A percentile compares a stretch with the other conserved stretches of the same genome.
Conservation (phyloP, 2,113 vertebrate species). For the Tachysurus vachellii region DNA sequence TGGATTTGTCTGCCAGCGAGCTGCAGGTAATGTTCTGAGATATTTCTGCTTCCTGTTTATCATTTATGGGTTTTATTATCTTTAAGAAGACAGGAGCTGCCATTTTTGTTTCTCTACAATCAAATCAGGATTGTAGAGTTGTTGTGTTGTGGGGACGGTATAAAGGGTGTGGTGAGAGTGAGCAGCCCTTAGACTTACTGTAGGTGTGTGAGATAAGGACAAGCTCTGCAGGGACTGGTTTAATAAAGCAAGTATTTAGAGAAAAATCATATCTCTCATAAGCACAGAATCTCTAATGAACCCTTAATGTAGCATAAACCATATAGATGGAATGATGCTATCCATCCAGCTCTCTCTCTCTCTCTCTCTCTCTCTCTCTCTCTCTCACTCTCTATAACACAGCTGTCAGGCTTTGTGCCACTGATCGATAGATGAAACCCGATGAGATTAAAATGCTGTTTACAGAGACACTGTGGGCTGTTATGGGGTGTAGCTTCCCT, state of each 20-base stretch:
- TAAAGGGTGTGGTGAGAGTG: background rate
- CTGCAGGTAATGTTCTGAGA: background rate
- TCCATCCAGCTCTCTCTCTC: background rate
- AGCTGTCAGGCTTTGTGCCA: slow-evolving; percentile 14
- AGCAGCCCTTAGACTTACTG: background rate
- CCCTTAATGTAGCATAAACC: background rate
- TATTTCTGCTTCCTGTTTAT: background rate
- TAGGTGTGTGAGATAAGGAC: background rate
- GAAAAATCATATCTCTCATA: slow-evolving; percentile 58
- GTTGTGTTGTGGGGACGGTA: background rate
- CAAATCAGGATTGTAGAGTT: background rate
- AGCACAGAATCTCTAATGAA: slow-evolving; percentile 22
- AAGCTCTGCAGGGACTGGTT: slow-evolving; percentile 45
- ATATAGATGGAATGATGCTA: background rate
- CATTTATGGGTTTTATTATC: background rate
- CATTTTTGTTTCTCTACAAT: background rate
- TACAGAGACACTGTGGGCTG: slow-evolving; percentile 19
- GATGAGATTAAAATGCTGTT: slow-evolving; percentile 41
- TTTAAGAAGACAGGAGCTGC: background rate
- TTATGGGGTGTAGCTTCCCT: background rate
- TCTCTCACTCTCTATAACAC: background rate
- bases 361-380: background rate
- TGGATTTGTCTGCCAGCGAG: background rate
- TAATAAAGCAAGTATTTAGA: slow-evolving; percentile 61
- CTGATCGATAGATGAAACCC: slow-evolving; percentile 17